phyloP scores from a whole-genome alignment of 1,140 invertebrate genomes.

The Colletes latitarsis region DNA sequence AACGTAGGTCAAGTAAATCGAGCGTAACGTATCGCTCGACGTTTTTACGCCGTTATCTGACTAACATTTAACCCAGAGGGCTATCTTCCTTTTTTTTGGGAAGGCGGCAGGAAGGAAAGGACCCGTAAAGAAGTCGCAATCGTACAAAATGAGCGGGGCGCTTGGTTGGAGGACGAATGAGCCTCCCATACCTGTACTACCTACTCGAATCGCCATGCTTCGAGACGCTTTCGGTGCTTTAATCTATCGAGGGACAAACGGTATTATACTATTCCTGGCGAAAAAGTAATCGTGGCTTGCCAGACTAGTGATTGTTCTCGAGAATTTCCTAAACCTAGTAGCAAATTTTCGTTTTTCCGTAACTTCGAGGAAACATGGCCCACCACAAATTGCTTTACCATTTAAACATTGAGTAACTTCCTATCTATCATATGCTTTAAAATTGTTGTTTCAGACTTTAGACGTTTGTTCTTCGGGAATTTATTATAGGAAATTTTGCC shows the following conservation, averaged over 20 bases:
- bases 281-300: slow-evolving; percentile 1
- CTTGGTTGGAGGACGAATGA: no score
- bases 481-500: no score
- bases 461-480: no score
- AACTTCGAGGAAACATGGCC: no score
- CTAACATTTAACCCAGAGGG: slow-evolving; percentile 1
- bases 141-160: slow-evolving; percentile 23
- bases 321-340: neutral
- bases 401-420: no score
- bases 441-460: no score
- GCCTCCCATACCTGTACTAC: neutral
- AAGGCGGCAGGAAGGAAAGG: neutral
- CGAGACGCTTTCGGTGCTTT: neutral
- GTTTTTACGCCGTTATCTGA: slow-evolving; percentile 38
- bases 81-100: slow-evolving; percentile 11
- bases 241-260: slow-evolving; percentile 3
- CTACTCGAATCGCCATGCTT: neutral
- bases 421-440: no score
- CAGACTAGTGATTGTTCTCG: neutral
- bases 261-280: no score
- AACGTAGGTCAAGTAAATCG: slow-evolving; percentile 41
- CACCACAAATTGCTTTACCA: no score
- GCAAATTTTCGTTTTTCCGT: no score
- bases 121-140: neutral
- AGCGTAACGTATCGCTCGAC: slow-evolving; percentile 21